Conservation (phyloP, 2,888 invertebrate species). For the Drosophila gaucha region DNA sequence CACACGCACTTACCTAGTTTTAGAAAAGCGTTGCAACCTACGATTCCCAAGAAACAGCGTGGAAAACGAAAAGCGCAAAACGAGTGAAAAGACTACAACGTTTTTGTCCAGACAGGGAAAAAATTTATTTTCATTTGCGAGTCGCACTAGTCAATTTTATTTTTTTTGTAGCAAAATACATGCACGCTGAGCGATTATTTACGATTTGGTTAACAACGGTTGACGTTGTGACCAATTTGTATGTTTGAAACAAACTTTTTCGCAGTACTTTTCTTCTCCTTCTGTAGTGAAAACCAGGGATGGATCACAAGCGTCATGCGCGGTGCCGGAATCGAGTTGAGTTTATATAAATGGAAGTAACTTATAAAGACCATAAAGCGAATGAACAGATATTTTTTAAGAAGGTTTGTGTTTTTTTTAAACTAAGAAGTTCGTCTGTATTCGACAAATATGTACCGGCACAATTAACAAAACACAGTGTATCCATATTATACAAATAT, state of each 20-base stretch:
- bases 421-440: background rate
- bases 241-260: slow-evolving; percentile 67
- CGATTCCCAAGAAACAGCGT: slow-evolving; percentile 65
- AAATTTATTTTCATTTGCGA: slow-evolving; percentile 27
- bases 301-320: slow-evolving; percentile 59
- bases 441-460: slow-evolving; percentile 43
- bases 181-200: slow-evolving; percentile 36
- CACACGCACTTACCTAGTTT: slow-evolving; percentile 65
- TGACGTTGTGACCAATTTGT: slow-evolving; percentile 65
- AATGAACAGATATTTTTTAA: slow-evolving; percentile 2
- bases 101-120: slow-evolving; percentile 56
- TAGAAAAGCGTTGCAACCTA: slow-evolving; percentile 59
- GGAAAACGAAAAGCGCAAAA: slow-evolving; percentile 73
- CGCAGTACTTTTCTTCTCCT: slow-evolving; percentile 67
- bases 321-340: slow-evolving; percentile 47
- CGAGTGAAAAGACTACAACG: slow-evolving; percentile 74
- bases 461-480: slow-evolving; percentile 45
- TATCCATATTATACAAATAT: slow-evolving; percentile 40
- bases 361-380: background rate
- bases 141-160: slow-evolving; percentile 26
- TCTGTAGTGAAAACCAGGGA: slow-evolving; percentile 63
- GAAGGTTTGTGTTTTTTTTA: slow-evolving; percentile 3
- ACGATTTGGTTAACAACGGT: slow-evolving; percentile 52
- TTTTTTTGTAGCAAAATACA: slow-evolving; percentile 28
- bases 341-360: slow-evolving; percentile 26